Evolutionary conservation across 2,113 vertebrate genomes (phyloP), one percentile per base, ranked within the genome.

Genomic region (Phoenicopterus ruber): DNA sequence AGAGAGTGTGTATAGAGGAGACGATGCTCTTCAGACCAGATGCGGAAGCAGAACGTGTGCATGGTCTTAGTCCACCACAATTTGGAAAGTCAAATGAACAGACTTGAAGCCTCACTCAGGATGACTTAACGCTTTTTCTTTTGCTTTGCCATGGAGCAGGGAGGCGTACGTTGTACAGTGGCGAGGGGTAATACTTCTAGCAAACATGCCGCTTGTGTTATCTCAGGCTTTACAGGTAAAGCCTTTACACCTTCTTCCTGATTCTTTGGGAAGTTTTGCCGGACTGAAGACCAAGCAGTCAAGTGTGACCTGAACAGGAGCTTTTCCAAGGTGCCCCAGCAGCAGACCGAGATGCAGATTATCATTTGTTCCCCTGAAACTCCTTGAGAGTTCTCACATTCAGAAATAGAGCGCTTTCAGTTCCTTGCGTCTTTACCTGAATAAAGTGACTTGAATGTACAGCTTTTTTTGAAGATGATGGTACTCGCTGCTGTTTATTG

Each of bases 151-250:
- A 14, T 26, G 50, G 14, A 61, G 8, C 10, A 59, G 70, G 10
- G 21, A 6, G 3, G 1, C 71, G 19, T 31, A 22, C 7, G 2
- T n/a, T n/a, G n/a, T n/a, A n/a, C n/a, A n/a, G n/a, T n/a, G n/a
- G n/a, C n/a, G n/a, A n/a, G n/a, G n/a, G n/a, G n/a, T n/a, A 9
- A 25, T 59, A 28, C n/a, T 69, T 86, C 6, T 13, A 84, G 31
- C 36, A 87, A 77, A 46, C 10, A 26, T 5, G 3, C 19, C 3
- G 2, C 55, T 66, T 62, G 28, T 3, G 17, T 83, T 78, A 32
- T 61, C 55, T 82, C 28, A 70, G 44, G 71, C 70, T 66, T 80
- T 61, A 49, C 21, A 73, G 24, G 31, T 14, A 40, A 66, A 38
- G 32, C 26, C 17, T 81, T 92, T 67, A 40, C 28, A 42, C 20